Evolutionary conservation across 2,797 vertebrate genomes (phyloP).

Genomic region (Cyprinella venusta): DNA sequence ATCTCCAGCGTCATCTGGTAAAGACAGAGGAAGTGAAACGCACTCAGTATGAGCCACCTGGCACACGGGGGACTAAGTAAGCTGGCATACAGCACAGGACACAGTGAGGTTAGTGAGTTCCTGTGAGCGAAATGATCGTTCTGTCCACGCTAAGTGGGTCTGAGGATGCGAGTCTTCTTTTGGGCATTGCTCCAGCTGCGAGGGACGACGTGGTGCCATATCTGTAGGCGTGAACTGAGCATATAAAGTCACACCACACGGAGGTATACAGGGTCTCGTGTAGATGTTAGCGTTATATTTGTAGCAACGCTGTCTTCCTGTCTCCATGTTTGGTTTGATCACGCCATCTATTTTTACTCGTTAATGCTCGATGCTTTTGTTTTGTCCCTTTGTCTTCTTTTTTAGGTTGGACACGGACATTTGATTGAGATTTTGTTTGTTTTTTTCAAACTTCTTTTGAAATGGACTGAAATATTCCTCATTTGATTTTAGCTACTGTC

Average conservation of each 20-base stretch:
- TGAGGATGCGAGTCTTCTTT: slow-evolving; percentile 41
- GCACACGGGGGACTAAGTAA: slow-evolving; percentile 25
- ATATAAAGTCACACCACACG: slow-evolving; percentile 50
- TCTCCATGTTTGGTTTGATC: slow-evolving; percentile 74
- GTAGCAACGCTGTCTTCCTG: slow-evolving; percentile 97
- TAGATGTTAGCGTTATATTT: slow-evolving; percentile 97
- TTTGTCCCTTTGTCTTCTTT: slow-evolving; percentile 70
- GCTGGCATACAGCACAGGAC: slow-evolving; percentile 38
- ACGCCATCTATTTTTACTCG: slow-evolving; percentile 67
- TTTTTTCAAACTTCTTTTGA: slow-evolving; percentile 46
- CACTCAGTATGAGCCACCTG: background rate
- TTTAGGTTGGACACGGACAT: slow-evolving; percentile 47
- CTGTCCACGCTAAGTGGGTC: slow-evolving; percentile 36
- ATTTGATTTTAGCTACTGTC: slow-evolving; percentile 79
- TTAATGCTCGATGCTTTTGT: slow-evolving; percentile 67
- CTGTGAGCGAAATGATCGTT: slow-evolving; percentile 31
- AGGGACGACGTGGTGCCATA: slow-evolving; percentile 52
- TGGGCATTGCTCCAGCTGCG: slow-evolving; percentile 31
- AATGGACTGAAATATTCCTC: slow-evolving; percentile 69
- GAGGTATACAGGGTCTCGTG: slow-evolving; percentile 99
- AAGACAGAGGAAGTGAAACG: slow-evolving; percentile 50
- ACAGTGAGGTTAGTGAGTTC: slow-evolving; percentile 31
- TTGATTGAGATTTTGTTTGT: slow-evolving; percentile 12
- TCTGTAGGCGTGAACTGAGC: slow-evolving; percentile 58
- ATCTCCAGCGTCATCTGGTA: slow-evolving; percentile 99